Evolutionary conservation across 2,888 invertebrate species (phyloP).

Genomic region (Lapara coniferarum): DNA sequence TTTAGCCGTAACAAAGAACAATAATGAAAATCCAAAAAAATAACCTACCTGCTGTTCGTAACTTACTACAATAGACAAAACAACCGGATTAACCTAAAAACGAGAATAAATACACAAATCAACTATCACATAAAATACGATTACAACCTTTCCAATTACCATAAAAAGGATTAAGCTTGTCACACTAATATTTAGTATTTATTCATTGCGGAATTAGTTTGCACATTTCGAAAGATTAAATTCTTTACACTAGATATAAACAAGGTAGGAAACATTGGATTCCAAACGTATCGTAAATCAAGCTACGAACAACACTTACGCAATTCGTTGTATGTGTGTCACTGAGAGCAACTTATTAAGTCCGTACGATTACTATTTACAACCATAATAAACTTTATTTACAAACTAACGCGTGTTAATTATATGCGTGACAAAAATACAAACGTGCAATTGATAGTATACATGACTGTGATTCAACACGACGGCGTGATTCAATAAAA

Average conservation of each 20-base stretch:
- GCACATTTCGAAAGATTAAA: neutral
- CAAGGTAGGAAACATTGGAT: conserved; percentile 13
- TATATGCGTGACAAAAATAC: conserved; percentile 19
- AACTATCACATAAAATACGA: neutral
- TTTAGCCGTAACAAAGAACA: too few relatives aligned
- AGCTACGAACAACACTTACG: conserved; percentile 23
- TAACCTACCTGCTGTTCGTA: too few relatives aligned
- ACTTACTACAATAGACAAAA: too few relatives aligned
- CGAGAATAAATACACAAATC: neutral
- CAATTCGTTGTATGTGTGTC: conserved; percentile 15
- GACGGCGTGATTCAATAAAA: conserved; percentile 33
- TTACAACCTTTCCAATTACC: neutral
- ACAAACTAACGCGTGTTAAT: conserved; percentile 23
- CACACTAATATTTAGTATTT: neutral
- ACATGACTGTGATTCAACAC: too few relatives aligned
- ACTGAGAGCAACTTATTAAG: conserved; percentile 23
- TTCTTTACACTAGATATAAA: conserved; percentile 8
- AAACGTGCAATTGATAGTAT: conserved; percentile 18
- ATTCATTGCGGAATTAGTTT: neutral
- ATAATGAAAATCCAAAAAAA: too few relatives aligned
- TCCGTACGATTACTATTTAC: conserved; percentile 20
- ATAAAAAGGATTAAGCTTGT: conserved; percentile 6
- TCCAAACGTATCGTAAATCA: conserved; percentile 23
- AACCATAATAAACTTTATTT: conserved; percentile 17
- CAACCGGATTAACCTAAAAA: neutral